Evolutionary conservation across 1,140 invertebrate genomes (phyloP).

Genomic region (Drosophila ambigua): DNA sequence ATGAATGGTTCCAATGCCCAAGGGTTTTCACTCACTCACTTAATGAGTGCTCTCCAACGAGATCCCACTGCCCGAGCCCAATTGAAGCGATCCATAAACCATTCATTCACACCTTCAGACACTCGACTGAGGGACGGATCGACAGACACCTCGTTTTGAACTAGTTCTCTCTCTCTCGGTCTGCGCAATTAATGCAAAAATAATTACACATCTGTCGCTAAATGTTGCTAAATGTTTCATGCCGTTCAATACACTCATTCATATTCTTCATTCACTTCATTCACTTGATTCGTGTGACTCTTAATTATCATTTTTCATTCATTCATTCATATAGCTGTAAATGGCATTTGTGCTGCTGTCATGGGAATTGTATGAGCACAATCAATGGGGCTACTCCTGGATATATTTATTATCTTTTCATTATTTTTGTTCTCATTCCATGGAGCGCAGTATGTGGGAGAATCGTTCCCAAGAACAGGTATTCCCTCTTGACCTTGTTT

Average conservation of each 20-base stretch:
- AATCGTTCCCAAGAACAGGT: background rate
- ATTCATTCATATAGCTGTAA: constrained; percentile 43
- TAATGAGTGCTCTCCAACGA: constrained; percentile 13
- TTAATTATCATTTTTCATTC: constrained; percentile 28
- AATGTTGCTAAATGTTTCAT: constrained; percentile 28
- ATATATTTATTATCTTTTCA: no score
- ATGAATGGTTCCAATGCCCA: background rate
- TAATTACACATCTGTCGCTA: constrained; percentile 43
- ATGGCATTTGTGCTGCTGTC: constrained; percentile 34
- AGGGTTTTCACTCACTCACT: constrained; percentile 13
- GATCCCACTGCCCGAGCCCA: background rate
- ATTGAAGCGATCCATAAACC: constrained; percentile 1
- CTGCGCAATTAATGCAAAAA: constrained; percentile 46
- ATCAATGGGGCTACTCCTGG: background rate
- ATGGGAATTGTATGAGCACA: constrained; percentile 12
- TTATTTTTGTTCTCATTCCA: no score
- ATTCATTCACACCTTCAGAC: constrained; percentile 25
- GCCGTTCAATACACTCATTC: constrained; percentile 23
- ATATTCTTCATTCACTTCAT: constrained; percentile 2
- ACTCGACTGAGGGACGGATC: background rate
- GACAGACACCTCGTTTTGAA: constrained; percentile 8
- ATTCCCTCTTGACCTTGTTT: constrained; percentile 9
- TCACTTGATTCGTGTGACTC: no score
- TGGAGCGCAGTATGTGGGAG: no score
- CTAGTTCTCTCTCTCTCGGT: constrained; percentile 11